phyloP scores from a whole-genome alignment of 2,113 vertebrate genomes.

The Hystrix cristata region DNA sequence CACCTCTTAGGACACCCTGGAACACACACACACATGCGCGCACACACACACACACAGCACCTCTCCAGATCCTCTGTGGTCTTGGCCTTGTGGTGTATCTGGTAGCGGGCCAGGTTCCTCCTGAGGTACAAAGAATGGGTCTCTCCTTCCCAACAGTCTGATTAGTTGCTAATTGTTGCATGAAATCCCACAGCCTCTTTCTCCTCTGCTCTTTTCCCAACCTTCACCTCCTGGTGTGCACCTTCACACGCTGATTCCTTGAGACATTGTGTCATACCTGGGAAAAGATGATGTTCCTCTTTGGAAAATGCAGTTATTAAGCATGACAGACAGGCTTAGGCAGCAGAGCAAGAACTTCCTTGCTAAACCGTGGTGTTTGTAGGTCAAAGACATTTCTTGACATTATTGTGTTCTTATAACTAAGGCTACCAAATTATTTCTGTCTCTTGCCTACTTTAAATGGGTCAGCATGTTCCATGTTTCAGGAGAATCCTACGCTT shows the following conservation, averaged over 20 bases:
- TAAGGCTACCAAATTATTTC: slow-evolving; percentile 18
- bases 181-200: background rate
- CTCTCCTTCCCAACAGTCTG: background rate
- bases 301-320: background rate
- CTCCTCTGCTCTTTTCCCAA: background rate
- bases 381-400: slow-evolving; percentile 27
- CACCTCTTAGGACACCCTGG: background rate
- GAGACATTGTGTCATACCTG: background rate
- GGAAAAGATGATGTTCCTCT: background rate
- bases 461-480: background rate
- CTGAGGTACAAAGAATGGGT: too few species aligned
- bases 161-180: background rate
- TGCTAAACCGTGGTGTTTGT: background rate
- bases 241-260: background rate
- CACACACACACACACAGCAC: background rate
- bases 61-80: background rate
- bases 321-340: too few species aligned
- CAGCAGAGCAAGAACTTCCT: background rate
- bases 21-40: background rate
- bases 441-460: slow-evolving; percentile 36
- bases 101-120: background rate
- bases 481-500: slow-evolving; percentile 2
- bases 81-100: background rate
- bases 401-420: background rate
- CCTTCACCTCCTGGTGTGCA: background rate